Conservation (phyloP, 2,888 invertebrate genomes). For the Apoda limacodes region DNA sequence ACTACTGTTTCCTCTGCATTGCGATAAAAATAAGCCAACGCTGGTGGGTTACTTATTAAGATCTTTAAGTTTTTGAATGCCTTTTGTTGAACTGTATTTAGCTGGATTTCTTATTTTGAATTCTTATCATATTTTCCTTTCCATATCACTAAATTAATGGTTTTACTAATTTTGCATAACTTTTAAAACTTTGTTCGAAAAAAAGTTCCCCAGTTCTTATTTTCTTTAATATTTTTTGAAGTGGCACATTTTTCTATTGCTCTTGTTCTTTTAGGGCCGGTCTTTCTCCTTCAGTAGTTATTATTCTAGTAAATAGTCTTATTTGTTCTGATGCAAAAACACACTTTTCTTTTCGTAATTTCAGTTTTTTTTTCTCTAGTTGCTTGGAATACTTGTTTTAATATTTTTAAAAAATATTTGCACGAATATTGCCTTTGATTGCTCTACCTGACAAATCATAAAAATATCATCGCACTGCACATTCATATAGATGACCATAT, state of each 20-base stretch:
- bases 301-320: constrained; percentile 6
- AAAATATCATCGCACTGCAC: constrained; percentile 7
- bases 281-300: constrained; percentile 1
- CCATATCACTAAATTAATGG: background rate
- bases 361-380: constrained; percentile 8
- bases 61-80: too few relatives aligned
- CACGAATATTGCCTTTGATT: too few relatives aligned
- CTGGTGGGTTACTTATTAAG: too few relatives aligned
- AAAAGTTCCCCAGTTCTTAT: constrained; percentile 1
- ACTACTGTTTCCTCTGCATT: too few relatives aligned
- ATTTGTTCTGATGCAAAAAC: constrained; percentile 7
- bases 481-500: constrained; percentile 3
- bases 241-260: constrained; percentile 3
- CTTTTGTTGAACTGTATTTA: too few relatives aligned
- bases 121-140: constrained; percentile 1
- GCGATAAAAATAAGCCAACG: too few relatives aligned
- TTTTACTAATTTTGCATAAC: constrained; percentile 1
- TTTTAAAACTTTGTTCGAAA: constrained; percentile 1
- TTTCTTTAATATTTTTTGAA: background rate
- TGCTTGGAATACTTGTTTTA: constrained; percentile 6
- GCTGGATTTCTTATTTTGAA: background rate
- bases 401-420: too few relatives aligned
- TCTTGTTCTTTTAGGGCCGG: constrained; percentile 4
- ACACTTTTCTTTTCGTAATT: constrained; percentile 8
- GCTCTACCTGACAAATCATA: constrained; percentile 7